Base-by-base conservation (phyloP, 2,113 vertebrate genomes). In the Heterotis niloticus region DNA sequence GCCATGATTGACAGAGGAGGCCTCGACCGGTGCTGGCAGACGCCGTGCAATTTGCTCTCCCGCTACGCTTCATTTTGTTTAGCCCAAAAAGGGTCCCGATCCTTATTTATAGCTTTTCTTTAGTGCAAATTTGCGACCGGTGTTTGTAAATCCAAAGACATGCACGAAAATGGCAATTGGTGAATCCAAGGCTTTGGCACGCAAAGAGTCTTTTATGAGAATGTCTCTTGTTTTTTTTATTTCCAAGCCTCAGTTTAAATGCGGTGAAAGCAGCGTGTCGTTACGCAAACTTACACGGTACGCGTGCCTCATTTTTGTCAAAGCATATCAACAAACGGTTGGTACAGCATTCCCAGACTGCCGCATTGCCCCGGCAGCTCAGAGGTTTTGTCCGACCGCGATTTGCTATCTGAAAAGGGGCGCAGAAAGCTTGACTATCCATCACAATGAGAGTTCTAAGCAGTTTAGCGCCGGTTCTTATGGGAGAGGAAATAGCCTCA, bases 1-100 rank as follows among this genome's bases (percentile, higher is more conserved):
- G 51, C 16, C 13, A 17, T 74, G 78, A 82, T 79, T 66, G 81
- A 80, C 78, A 72, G 18, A 52, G 24, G 24, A 59, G 56, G 20
- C 26, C 20, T 28, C 60, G 54, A 74, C 14, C 66, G 59, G 60
- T 66, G 60, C 54, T 44, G 29, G 23, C 51, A 51, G 69, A 67
- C 10, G 60, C 51, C 59, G 34, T 44, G 34, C 34, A 59, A 28
- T 75, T 75, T 75, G 56, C n/a, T 75, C 56, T 75, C 68, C 13
- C 60, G 69, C 0, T 14, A 44, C 7, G 26, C 24, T 66, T 51
- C 66, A 26, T 77, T 77, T 71, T 59, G 20, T 62, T 79, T 78
- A 44, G 68, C 52, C 59, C 73, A 20, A 79, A 52, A 24, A 29
- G 71, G 34, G 34, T 7, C 34, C 34, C 7, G 34, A 44, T 44